A percentile compares a stretch with the other conserved stretches of the same genome.
phyloP scores from a whole-genome alignment of 2,797 vertebrate genomes.

The Anolis apletophallus region DNA sequence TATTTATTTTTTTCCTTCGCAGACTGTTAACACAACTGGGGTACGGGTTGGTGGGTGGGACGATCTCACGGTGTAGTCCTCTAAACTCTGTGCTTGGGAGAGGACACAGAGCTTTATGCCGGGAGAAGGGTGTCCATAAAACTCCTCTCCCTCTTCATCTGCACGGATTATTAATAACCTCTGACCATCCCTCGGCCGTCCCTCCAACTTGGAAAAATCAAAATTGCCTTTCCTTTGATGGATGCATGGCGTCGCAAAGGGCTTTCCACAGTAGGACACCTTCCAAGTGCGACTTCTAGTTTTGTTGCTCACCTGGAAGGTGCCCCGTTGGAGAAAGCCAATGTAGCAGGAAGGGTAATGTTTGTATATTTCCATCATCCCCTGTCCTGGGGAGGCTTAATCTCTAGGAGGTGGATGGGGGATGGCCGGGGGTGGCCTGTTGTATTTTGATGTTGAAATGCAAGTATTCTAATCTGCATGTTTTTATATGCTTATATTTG shows the following conservation, averaged over 20 bases:
- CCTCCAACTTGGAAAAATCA: neutral
- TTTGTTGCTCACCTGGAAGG: neutral
- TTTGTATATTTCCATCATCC: neutral
- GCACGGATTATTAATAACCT: constrained; percentile 41
- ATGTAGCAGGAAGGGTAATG: constrained; percentile 2
- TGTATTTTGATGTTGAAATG: constrained; percentile 44
- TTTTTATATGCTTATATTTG: constrained; percentile 39
- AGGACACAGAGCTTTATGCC: constrained; percentile 18
- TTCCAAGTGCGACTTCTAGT: neutral
- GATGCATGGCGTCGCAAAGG: neutral
- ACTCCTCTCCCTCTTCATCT: constrained; percentile 19
- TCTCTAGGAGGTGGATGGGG: constrained; percentile 7
- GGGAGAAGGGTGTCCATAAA: neutral
- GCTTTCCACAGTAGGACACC: neutral
- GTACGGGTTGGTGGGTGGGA: neutral
- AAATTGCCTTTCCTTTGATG: neutral
- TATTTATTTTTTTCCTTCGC: constrained; percentile 3
- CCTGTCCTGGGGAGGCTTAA: neutral
- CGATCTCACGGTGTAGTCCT: neutral
- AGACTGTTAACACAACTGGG: constrained; percentile 40
- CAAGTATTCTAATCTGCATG: constrained; percentile 48
- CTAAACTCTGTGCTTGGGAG: constrained; percentile 8
- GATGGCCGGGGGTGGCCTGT: neutral
- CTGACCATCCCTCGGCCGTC: constrained; percentile 10
- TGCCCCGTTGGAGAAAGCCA: neutral